These are phyloP conservation scores for Parnassius mnemosyne DNA, from an alignment of 2,888 invertebrate species.

Conservation along the genomic window DNA sequence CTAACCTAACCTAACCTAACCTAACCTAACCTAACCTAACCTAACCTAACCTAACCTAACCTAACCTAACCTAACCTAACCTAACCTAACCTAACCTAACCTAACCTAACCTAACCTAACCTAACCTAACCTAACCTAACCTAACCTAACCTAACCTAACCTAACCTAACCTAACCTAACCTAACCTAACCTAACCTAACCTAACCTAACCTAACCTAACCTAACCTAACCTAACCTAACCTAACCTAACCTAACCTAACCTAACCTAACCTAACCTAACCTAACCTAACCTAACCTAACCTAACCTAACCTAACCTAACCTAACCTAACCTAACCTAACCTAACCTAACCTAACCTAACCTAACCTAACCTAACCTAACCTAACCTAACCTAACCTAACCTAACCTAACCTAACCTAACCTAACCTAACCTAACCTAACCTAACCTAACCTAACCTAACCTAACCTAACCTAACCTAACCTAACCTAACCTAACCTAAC, in stretches of 20 bases:
- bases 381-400: conserved; percentile 28
- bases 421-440: conserved; percentile 14
- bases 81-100: conserved; percentile 20
- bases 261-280: conserved; percentile 28
- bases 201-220: conserved; percentile 24
- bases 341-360: conserved; percentile 28
- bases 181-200: conserved; percentile 24
- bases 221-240: conserved; percentile 22
- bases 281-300: conserved; percentile 27
- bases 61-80: conserved; percentile 13
- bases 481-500: conserved; percentile 1
- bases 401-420: conserved; percentile 28
- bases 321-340: conserved; percentile 26
- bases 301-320: conserved; percentile 28
- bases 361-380: conserved; percentile 28
- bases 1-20: conserved; percentile 27
- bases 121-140: conserved; percentile 19
- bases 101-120: conserved; percentile 17
- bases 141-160: conserved; percentile 26
- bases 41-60: conserved; percentile 21
- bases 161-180: conserved; percentile 26
- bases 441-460: conserved; percentile 4
- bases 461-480: conserved; percentile 1
- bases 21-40: conserved; percentile 25
- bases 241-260: conserved; percentile 30